A percentile compares a stretch with the other conserved stretches of the same genome.
phyloP scores from a whole-genome alignment of 2,888 invertebrate genomes.

The Metacarcinus magister region DNA sequence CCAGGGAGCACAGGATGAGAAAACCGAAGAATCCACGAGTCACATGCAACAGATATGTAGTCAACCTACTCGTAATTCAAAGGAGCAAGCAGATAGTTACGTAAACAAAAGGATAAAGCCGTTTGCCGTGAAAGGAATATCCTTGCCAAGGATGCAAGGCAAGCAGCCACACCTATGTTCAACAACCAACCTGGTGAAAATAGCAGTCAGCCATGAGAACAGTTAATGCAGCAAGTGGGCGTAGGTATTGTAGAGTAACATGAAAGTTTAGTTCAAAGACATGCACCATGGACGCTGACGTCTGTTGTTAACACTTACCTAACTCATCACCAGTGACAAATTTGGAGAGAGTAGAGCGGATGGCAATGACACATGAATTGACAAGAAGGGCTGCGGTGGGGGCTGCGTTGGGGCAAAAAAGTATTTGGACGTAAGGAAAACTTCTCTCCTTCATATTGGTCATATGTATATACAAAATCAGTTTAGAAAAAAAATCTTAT shows the following conservation, averaged over 20 bases:
- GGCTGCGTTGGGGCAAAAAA: slow-evolving; percentile 65
- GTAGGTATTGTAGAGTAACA: not conserved
- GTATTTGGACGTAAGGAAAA: not conserved
- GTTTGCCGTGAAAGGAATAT: not conserved
- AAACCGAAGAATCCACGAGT: not conserved
- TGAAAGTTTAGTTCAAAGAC: not conserved
- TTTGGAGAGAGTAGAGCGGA: slow-evolving; percentile 80
- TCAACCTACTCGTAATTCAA: not conserved
- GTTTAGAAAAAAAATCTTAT: not conserved
- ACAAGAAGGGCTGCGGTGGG: slow-evolving; percentile 78
- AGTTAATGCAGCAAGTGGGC: not conserved
- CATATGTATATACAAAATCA: not conserved
- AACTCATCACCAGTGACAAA: slow-evolving; percentile 81
- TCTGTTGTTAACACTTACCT: slow-evolving; percentile 70
- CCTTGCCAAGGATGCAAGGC: not conserved
- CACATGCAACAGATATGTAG: not conserved
- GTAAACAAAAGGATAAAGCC: not conserved
- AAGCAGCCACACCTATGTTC: not conserved
- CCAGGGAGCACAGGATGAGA: slow-evolving; percentile 20
- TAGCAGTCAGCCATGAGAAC: slow-evolving; percentile 1
- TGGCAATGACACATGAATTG: slow-evolving; percentile 80
- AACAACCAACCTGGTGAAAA: not conserved
- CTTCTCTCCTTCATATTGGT: not conserved
- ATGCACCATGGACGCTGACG: not conserved
- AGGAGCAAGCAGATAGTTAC: not conserved